Evolutionary conservation across 2,113 vertebrate species (phyloP).

Genomic region (Clupea harengus): DNA sequence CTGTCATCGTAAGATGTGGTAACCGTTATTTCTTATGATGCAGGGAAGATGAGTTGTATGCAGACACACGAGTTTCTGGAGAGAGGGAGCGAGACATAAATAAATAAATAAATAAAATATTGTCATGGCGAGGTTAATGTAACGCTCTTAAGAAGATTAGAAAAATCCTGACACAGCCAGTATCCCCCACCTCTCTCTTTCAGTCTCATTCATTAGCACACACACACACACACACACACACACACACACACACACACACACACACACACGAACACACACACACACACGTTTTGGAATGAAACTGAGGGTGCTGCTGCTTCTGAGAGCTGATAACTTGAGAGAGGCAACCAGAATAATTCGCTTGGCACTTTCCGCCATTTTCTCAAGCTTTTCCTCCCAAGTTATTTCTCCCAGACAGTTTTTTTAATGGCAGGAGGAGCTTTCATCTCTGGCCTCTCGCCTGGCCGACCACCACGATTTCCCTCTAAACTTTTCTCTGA

Average conservation of each 20-base stretch:
- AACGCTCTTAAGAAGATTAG: conserved; percentile 76
- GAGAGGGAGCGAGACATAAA: not conserved
- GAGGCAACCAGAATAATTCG: conserved; percentile 20
- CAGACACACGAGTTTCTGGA: conserved; percentile 10
- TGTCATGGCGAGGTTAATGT: conserved; percentile 27
- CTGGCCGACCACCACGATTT: conserved; percentile 7
- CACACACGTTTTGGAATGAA: conserved; percentile 1
- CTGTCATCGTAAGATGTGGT: not conserved
- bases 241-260: conserved; percentile 18
- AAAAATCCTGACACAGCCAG: conserved; percentile 83
- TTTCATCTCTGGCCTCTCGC: conserved; percentile 16
- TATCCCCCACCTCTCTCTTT: conserved; percentile 4
- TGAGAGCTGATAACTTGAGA: conserved; percentile 16
- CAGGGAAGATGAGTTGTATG: not conserved
- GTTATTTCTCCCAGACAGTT: conserved; percentile 17
- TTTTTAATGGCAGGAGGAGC: conserved; percentile 7
- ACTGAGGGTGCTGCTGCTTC: conserved; percentile 6
- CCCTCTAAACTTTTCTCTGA: not conserved
- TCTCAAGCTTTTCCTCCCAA: conserved; percentile 10
- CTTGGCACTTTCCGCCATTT: conserved; percentile 15
- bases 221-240: conserved; percentile 17
- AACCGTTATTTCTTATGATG: not conserved
- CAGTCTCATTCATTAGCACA: conserved; percentile 23
- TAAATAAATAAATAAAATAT: conserved; percentile 19
- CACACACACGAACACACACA: not conserved